These are phyloP conservation scores for Acanthococcus lagerstroemiae DNA, from an alignment of 2,888 invertebrate species.

Conservation along the genomic window DNA sequence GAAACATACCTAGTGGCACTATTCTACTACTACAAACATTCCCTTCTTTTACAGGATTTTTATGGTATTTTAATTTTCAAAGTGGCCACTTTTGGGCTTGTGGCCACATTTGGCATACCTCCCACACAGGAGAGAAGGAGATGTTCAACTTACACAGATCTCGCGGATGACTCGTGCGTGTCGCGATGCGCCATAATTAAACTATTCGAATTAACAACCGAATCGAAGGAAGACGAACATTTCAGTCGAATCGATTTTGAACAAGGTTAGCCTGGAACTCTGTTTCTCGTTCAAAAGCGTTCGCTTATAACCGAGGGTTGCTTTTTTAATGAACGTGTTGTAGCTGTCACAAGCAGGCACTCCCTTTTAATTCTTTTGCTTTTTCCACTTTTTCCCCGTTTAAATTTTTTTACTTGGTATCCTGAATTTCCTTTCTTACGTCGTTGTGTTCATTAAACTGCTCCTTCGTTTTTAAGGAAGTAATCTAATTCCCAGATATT, in stretches of 20 bases:
- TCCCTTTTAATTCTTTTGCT: slow-evolving; percentile 23
- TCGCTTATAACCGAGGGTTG: slow-evolving; percentile 11
- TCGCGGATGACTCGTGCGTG: too few species aligned
- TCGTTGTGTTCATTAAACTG: too few species aligned
- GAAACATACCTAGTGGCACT: too few species aligned
- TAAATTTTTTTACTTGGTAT: slow-evolving; percentile 12
- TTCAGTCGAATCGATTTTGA: slow-evolving; percentile 16
- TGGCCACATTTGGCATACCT: too few species aligned
- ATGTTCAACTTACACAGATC: too few species aligned
- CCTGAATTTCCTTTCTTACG: slow-evolving; percentile 16
- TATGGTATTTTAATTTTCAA: too few species aligned
- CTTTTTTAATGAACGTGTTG: slow-evolving; percentile 27
- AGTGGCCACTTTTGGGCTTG: too few species aligned
- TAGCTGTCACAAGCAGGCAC: slow-evolving; percentile 27
- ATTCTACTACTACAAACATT: too few species aligned
- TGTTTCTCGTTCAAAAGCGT: background rate
- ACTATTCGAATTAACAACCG: background rate
- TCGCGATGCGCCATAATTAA: background rate
- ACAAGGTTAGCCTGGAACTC: slow-evolving; percentile 22
- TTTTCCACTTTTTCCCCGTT: slow-evolving; percentile 1
- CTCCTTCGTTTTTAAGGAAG: too few species aligned
- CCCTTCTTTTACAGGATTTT: too few species aligned
- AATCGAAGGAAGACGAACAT: background rate
- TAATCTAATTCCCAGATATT: too few species aligned
- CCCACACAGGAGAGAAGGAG: too few species aligned